Percentiles rank a stretch among this genome's conserved stretches.
Evolutionary conservation across 2,797 vertebrate species (phyloP).

Genomic region (Lagodon rhomboides): DNA sequence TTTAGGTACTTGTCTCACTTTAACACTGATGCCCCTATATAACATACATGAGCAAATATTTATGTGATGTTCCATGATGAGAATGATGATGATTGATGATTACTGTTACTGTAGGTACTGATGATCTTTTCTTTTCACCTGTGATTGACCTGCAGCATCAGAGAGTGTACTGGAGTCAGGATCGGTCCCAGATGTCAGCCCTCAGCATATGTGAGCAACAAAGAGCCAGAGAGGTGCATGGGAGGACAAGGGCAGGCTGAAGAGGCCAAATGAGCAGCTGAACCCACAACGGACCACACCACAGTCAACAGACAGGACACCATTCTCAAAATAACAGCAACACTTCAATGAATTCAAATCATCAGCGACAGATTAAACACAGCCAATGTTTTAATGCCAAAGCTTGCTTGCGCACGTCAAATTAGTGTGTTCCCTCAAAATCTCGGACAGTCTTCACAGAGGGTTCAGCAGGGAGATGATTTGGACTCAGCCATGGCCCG

Average conservation of each 20-base stretch:
- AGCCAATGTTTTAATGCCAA: slow-evolving; percentile 57
- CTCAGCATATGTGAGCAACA: slow-evolving; percentile 57
- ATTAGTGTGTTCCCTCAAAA: slow-evolving; percentile 35
- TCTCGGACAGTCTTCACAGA: background rate
- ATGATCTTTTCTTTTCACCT: background rate
- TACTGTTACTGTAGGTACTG: background rate
- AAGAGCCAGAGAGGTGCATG: slow-evolving; percentile 55
- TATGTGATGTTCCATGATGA: background rate
- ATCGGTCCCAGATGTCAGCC: slow-evolving; percentile 21
- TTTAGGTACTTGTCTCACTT: too few species aligned
- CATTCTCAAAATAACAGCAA: background rate
- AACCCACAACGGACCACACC: background rate
- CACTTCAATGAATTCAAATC: slow-evolving; percentile 17
- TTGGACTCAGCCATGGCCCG: background rate
- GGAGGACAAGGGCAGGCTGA: slow-evolving; percentile 55
- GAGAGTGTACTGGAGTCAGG: slow-evolving; percentile 54
- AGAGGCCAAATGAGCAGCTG: slow-evolving; percentile 20
- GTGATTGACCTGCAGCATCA: slow-evolving; percentile 61
- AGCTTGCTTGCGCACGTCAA: slow-evolving; percentile 38
- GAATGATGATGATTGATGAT: background rate
- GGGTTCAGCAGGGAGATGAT: slow-evolving; percentile 2
- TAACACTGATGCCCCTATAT: too few species aligned
- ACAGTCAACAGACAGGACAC: background rate
- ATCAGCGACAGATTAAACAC: background rate
- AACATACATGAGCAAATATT: too few species aligned